phyloP scores from a whole-genome alignment of 2,797 vertebrate genomes.

The Ibycter americanus region DNA sequence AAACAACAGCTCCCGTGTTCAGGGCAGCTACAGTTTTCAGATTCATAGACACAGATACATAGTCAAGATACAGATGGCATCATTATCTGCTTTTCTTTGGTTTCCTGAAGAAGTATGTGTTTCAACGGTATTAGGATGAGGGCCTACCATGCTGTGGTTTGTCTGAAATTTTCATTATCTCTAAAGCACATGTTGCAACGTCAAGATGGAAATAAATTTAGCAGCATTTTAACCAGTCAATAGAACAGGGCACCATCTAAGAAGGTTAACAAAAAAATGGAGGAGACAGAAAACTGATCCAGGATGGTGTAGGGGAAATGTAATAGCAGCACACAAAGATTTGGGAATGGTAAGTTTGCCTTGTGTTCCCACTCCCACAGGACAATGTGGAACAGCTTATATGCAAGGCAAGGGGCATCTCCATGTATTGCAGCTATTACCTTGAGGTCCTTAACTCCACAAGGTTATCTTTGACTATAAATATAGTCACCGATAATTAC shows the following conservation, averaged over 20 bases:
- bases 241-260: not conserved
- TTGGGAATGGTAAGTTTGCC: not conserved
- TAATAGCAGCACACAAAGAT: not conserved
- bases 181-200: not conserved
- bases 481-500: not conserved
- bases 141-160: not conserved
- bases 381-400: not conserved
- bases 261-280: not conserved
- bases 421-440: rapidly evolving
- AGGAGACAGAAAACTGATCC: not conserved
- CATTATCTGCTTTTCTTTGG: not conserved
- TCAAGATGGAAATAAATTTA: not conserved
- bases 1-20: not conserved
- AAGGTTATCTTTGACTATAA: not conserved
- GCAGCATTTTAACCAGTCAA: not conserved
- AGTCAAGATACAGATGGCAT: not conserved
- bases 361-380: not conserved
- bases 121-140: not conserved
- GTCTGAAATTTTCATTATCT: not conserved
- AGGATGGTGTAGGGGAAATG: not conserved
- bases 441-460: not conserved
- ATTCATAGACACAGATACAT: rapidly evolving
- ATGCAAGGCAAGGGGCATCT: not conserved
- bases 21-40: not conserved
- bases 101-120: not conserved